Base-by-base conservation (phyloP, 2,888 invertebrate species). In the Acheta domesticus region DNA sequence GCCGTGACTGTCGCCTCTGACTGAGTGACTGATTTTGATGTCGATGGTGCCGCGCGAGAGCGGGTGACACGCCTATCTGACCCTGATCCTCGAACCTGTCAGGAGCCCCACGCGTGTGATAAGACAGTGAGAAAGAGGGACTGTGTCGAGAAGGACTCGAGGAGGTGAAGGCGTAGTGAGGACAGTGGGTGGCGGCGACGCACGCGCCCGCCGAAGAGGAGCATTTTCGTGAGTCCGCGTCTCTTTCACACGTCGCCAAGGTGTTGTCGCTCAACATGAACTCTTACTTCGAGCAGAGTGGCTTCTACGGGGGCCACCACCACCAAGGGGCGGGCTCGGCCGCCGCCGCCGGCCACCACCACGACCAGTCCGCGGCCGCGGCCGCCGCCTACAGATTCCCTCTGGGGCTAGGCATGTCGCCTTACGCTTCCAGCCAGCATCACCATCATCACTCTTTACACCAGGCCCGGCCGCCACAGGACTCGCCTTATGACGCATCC, bases 251-350 rank as follows among this genome's bases (percentile, higher is more conserved):
- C 48, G 12, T n/a, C 76, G n/a, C 84, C 79, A 62, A 62, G n/a
- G 62, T 62, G 62, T 62, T 62, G 62, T 62, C 85, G 85, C 84
- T 86, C 83, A 92, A 88, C 88, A 96, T 96, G 96, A 96, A 96
- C 93, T 96, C 96, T 87, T 97, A 96, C 88, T 97, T 96, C 88
- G 96, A 96, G 90, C 96, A 96, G 90, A 94, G 94, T 88, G 96
- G 96, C 88, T 97, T 97, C 90, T 96, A 97, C 90, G 96, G 96
- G 86, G 91, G 93, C 85, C 95, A 96, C 88, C 96, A 96, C 86
- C 93, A 95, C 89, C 93, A 96, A 89, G 91, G 91, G 87, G 88
- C 92, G 85, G 85, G 90, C 83, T 89, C 89, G 78, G 88, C 89
- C 76, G 89, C 91, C 82, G 90, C 90, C 83, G 76, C 48, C 76